phyloP scores from a whole-genome alignment of 1,140 invertebrate species.

The Orius laevigatus region DNA sequence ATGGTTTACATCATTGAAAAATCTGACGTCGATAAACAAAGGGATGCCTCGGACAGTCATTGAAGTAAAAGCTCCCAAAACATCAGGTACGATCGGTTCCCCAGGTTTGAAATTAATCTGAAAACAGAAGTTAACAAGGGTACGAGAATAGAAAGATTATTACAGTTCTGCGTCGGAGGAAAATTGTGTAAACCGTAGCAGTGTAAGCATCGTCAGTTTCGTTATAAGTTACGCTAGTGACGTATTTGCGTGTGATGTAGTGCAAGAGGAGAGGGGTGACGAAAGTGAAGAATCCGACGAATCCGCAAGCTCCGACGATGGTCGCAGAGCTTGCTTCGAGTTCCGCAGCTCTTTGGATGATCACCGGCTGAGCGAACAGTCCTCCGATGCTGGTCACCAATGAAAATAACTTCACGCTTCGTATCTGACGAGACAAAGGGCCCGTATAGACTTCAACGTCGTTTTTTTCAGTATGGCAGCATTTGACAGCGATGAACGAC shows the following conservation, averaged over 20 bases:
- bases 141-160: conserved; percentile 14
- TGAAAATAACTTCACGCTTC: conserved; percentile 62
- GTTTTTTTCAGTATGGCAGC: background rate
- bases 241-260: conserved; percentile 69
- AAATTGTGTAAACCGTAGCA: conserved; percentile 50
- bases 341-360: conserved; percentile 41
- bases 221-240: conserved; percentile 58
- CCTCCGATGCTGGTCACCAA: conserved; percentile 52
- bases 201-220: conserved; percentile 41
- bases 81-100: conserved; percentile 60
- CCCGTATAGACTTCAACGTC: conserved; percentile 41
- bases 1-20: conserved; percentile 50
- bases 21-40: conserved; percentile 54
- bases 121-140: conserved; percentile 25
- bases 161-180: conserved; percentile 44
- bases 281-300: conserved; percentile 63
- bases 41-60: conserved; percentile 49
- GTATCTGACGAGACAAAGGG: conserved; percentile 44
- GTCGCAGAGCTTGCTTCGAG: conserved; percentile 34
- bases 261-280: conserved; percentile 69
- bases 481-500: too few relatives aligned
- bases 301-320: conserved; percentile 39
- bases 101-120: conserved; percentile 53
- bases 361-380: conserved; percentile 50
- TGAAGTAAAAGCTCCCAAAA: conserved; percentile 67